Conservation (phyloP, 2,797 vertebrate species). For the Margarornis squamiger region DNA sequence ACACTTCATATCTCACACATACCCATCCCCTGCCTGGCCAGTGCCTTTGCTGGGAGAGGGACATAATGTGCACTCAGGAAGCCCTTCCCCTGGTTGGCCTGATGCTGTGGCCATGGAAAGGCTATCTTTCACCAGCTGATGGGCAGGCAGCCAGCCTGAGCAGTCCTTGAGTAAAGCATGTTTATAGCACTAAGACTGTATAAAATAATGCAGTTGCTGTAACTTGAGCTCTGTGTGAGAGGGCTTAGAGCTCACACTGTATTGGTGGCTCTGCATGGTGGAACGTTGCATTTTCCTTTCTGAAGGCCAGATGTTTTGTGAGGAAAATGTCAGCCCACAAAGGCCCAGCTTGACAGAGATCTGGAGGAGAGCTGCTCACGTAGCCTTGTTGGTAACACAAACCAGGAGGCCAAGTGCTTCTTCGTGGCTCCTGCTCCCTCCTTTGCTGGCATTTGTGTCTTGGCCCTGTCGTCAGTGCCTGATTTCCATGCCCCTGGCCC, state of each 20-base stretch:
- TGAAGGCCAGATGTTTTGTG: constrained; percentile 32
- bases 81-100: background rate
- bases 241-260: background rate
- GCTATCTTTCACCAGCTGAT: background rate
- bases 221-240: constrained; percentile 17
- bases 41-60: background rate
- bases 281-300: background rate
- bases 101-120: background rate
- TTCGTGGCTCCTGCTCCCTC: background rate
- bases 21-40: background rate
- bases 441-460: background rate
- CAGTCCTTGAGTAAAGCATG: background rate
- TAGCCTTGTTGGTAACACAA: background rate
- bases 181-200: background rate
- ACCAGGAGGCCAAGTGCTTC: background rate
- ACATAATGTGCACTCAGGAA: background rate
- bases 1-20: background rate
- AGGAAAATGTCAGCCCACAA: constrained; percentile 41
- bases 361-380: background rate
- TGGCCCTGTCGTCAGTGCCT: background rate
- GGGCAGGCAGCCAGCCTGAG: constrained; percentile 8
- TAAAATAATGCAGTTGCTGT: constrained; percentile 7
- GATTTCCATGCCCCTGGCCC: background rate
- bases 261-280: background rate
- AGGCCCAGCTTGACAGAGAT: background rate